A percentile compares a stretch with the other conserved stretches of the same genome.
These are phyloP conservation scores for Danionella dracula DNA, from an alignment of 2,797 vertebrate genomes.

Conservation along the genomic window DNA sequence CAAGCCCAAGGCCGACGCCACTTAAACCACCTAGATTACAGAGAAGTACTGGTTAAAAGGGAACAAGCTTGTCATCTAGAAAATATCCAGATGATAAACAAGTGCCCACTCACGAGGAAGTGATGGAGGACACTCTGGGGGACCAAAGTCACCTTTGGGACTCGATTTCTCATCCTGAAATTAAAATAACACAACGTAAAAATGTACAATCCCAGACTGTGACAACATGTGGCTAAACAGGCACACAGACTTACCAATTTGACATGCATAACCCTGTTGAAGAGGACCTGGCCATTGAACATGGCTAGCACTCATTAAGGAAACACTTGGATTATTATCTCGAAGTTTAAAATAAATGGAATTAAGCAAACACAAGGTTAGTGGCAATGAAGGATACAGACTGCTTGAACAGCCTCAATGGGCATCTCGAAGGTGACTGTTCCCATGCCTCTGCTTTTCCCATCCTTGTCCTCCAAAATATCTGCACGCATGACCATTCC, in stretches of 20 bases:
- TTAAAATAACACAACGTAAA: not conserved
- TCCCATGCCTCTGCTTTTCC: constrained; percentile 94
- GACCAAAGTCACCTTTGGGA: constrained; percentile 91
- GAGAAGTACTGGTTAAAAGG: not conserved
- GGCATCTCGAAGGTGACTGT: constrained; percentile 95
- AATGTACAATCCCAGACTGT: not conserved
- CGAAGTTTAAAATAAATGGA: too few relatives aligned
- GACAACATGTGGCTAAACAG: not conserved
- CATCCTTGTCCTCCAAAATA: constrained; percentile 95
- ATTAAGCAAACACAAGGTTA: too few relatives aligned
- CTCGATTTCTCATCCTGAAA: constrained; percentile 90
- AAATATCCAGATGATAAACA: not conserved
- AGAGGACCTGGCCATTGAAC: constrained; percentile 95
- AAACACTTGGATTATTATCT: constrained; percentile 21
- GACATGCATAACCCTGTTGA: constrained; percentile 95
- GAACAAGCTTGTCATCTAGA: not conserved
- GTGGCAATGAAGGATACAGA: constrained; percentile 84
- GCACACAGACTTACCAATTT: constrained; percentile 83
- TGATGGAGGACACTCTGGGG: constrained; percentile 82
- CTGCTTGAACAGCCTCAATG: constrained; percentile 95
- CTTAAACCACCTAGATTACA: constrained; percentile 84
- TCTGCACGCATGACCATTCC: constrained; percentile 87
- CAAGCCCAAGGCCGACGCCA: constrained; percentile 91
- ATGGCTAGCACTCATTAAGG: constrained; percentile 83
- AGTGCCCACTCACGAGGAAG: constrained; percentile 83